phyloP scores from a whole-genome alignment of 2,888 invertebrate species.

The Heliconius ethilla region DNA sequence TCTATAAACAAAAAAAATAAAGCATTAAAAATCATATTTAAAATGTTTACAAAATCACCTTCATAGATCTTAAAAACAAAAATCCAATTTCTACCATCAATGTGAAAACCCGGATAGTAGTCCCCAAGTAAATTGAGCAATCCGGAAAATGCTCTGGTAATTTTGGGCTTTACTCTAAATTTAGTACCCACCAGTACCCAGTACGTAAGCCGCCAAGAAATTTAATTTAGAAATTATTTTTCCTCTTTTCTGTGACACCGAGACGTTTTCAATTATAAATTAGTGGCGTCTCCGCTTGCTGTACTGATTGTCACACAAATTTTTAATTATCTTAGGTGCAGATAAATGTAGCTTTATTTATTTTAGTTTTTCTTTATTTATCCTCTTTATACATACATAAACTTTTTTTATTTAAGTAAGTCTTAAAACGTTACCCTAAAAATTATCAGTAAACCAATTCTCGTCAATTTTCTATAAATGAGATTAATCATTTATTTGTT shows the following conservation, averaged over 20 bases:
- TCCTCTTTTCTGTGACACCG: constrained; percentile 53
- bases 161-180: constrained; percentile 69
- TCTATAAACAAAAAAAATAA: too few relatives aligned
- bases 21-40: background rate
- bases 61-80: constrained; percentile 16
- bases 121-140: constrained; percentile 73
- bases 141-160: constrained; percentile 70
- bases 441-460: background rate
- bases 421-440: background rate
- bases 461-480: too few relatives aligned
- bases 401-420: background rate
- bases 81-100: constrained; percentile 63
- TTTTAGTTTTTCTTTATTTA: background rate
- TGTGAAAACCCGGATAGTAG: constrained; percentile 53
- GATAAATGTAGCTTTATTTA: background rate
- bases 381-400: background rate
- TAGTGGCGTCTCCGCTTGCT: constrained; percentile 45
- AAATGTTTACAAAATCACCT: background rate
- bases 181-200: constrained; percentile 54
- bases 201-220: constrained; percentile 70
- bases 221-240: constrained; percentile 70
- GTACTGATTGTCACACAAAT: constrained; percentile 31
- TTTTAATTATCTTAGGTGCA: background rate
- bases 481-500: too few relatives aligned
- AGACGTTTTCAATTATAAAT: constrained; percentile 52